Evolutionary conservation across 1,140 invertebrate genomes (phyloP).

Genomic region (Drepana arcuata): DNA sequence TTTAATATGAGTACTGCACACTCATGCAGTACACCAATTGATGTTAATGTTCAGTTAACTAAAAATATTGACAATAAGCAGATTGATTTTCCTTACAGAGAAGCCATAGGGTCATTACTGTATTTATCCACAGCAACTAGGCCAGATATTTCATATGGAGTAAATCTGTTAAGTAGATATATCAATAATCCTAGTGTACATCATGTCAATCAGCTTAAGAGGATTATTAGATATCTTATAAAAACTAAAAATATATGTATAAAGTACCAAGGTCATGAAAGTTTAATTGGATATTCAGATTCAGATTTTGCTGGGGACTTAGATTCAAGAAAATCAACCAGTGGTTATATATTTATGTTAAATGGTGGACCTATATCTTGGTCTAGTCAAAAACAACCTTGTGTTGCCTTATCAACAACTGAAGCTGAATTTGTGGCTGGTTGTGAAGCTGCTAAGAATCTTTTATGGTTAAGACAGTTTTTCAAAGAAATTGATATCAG

Average conservation of each 20-base stretch:
- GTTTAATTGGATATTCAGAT: too few species aligned
- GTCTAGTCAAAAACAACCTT: conserved; percentile 1
- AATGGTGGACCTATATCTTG: conserved; percentile 4
- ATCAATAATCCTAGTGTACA: neutral
- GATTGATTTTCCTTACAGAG: conserved; percentile 13
- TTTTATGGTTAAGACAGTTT: conserved; percentile 1
- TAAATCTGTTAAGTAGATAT: neutral
- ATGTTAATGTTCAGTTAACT: conserved; percentile 12
- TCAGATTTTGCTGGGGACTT: conserved; percentile 4
- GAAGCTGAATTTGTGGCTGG: conserved; percentile 1
- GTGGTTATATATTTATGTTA: conserved; percentile 3
- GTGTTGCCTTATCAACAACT: conserved; percentile 1
- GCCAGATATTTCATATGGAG: conserved; percentile 9
- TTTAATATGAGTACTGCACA: conserved; percentile 17
- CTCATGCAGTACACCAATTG: conserved; percentile 13
- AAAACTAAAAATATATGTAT: conserved; percentile 7
- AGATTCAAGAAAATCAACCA: conserved; percentile 3
- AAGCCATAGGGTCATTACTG: conserved; percentile 9
- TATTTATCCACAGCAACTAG: conserved; percentile 9
- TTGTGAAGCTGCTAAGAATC: neutral
- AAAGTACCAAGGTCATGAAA: conserved; percentile 2
- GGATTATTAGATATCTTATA: conserved; percentile 1
- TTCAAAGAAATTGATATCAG: neutral
- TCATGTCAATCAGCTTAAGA: neutral
- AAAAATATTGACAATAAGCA: conserved; percentile 7